Conservation (phyloP, 2,797 vertebrate species). For the Peromyscus aztecus region DNA sequence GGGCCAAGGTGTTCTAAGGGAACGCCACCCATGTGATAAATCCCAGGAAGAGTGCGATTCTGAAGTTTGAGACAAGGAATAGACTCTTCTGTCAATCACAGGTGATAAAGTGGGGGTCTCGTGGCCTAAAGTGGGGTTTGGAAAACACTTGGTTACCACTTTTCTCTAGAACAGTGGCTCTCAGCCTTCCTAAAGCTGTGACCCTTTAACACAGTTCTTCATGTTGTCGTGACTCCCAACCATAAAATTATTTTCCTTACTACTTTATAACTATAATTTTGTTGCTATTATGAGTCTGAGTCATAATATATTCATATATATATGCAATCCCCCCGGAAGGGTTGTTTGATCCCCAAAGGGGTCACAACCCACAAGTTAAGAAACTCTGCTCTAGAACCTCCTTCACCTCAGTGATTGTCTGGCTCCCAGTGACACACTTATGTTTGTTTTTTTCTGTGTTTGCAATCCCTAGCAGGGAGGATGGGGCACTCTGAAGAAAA, state of each 20-base stretch:
- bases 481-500: not conserved
- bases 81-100: not conserved
- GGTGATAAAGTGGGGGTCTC: not conserved
- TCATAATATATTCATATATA: not conserved
- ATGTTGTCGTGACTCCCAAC: not conserved
- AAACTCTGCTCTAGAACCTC: not conserved
- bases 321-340: not conserved
- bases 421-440: not conserved
- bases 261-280: not conserved
- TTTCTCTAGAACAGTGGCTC: not conserved
- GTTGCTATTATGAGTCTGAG: not conserved
- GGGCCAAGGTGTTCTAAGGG: not conserved
- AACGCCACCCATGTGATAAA: not conserved
- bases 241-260: not conserved
- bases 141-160: not conserved
- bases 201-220: not conserved
- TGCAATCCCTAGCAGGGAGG: not conserved
- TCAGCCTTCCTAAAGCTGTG: not conserved
- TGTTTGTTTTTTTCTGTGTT: not conserved
- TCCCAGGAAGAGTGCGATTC: not conserved
- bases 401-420: not conserved
- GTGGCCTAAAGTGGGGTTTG: rapidly evolving
- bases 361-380: not conserved
- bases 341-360: not conserved
- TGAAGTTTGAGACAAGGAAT: not conserved